phyloP scores from a whole-genome alignment of 2,888 invertebrate species.

The Hydropsyche betteni region DNA sequence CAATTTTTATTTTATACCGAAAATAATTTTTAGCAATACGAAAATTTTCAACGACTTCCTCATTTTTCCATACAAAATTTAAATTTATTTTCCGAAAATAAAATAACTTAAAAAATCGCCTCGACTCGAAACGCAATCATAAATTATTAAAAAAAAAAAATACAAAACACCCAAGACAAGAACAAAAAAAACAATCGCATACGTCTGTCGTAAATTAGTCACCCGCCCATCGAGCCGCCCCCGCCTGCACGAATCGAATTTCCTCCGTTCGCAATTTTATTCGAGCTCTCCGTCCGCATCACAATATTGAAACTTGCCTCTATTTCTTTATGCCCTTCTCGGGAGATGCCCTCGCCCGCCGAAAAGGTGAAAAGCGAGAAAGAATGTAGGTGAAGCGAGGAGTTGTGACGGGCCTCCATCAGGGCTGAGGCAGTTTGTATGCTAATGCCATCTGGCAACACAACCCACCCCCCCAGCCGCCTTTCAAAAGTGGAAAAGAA shows the following conservation, averaged over 20 bases:
- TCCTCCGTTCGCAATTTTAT: conserved; percentile 2
- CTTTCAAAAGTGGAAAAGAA: conserved; percentile 17
- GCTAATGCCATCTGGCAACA: conserved; percentile 48
- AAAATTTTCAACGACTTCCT: too few species aligned
- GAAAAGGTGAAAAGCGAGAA: conserved; percentile 46
- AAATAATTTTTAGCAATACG: too few species aligned
- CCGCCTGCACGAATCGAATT: conserved; percentile 12
- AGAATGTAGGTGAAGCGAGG: conserved; percentile 47
- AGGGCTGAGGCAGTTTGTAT: conserved; percentile 51
- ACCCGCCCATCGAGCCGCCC: background rate
- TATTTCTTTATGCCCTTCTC: conserved; percentile 17
- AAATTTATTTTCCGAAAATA: too few species aligned
- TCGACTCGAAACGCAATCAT: too few species aligned
- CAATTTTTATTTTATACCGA: too few species aligned
- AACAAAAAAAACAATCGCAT: background rate
- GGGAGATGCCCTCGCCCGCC: background rate
- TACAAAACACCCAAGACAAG: too few species aligned
- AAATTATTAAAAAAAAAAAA: too few species aligned
- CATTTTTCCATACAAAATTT: too few species aligned
- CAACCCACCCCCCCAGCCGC: background rate
- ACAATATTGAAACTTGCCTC: conserved; percentile 40
- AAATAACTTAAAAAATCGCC: too few species aligned
- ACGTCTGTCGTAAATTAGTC: conserved; percentile 16
- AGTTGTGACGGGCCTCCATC: conserved; percentile 51
- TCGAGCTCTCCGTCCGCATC: conserved; percentile 35